A percentile compares a stretch with the other conserved stretches of the same genome.
Conservation (phyloP, 1,140 invertebrate genomes). For the Papilio xuthus region DNA sequence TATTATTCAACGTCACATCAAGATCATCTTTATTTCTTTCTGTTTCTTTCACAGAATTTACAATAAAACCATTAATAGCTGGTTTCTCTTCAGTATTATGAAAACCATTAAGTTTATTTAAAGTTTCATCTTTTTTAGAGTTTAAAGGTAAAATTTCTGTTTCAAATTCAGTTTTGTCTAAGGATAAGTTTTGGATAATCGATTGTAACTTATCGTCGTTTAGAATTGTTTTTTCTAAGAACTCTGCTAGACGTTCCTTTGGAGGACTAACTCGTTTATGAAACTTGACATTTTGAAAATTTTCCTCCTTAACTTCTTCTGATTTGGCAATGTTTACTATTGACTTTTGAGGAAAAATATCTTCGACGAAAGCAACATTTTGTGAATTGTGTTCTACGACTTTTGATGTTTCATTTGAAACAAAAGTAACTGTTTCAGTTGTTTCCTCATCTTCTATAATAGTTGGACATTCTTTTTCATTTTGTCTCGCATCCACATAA, state of each 20-base stretch:
- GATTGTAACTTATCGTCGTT: slow-evolving; percentile 75
- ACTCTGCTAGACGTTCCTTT: slow-evolving; percentile 72
- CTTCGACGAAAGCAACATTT: slow-evolving; percentile 16
- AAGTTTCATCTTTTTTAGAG: background rate
- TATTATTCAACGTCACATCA: slow-evolving; percentile 34
- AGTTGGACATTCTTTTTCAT: background rate
- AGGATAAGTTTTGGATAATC: slow-evolving; percentile 73
- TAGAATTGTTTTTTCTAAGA: slow-evolving; percentile 75
- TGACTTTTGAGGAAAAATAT: background rate
- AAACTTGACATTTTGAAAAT: slow-evolving; percentile 44
- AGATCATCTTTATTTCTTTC: slow-evolving; percentile 4
- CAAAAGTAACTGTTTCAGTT: background rate
- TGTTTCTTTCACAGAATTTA: slow-evolving; percentile 4
- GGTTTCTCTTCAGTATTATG: background rate
- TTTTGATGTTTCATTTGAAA: slow-evolving; percentile 23
- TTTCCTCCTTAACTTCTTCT: slow-evolving; percentile 51
- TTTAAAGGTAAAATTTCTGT: slow-evolving; percentile 14
- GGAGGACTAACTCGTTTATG: slow-evolving; percentile 73
- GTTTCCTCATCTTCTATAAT: slow-evolving; percentile 17
- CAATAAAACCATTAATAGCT: background rate
- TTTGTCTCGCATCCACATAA: background rate
- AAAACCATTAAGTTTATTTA: background rate
- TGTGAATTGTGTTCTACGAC: slow-evolving; percentile 34
- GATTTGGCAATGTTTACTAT: slow-evolving; percentile 29
- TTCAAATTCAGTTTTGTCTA: slow-evolving; percentile 57